Evolutionary conservation across 37 sponge, comb jelly and placozoan species (phyloP), one percentile per base, ranked within the genome.

Genomic region (Spongilla lacustris): DNA sequence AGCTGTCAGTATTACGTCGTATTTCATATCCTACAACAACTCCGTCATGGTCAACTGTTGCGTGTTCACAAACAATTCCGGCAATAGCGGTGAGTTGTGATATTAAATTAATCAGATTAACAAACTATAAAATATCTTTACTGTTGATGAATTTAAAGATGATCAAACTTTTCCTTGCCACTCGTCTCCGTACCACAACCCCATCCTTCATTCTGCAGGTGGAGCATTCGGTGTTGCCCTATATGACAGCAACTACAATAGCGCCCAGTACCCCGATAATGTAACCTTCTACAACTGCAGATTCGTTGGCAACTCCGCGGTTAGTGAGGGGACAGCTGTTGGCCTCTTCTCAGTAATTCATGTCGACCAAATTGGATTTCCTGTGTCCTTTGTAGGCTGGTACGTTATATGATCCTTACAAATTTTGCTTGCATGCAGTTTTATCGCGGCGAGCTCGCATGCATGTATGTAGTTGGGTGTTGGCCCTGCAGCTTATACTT

Each of bases 321-420:
- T 50, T 25, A 91, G 89, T 50, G 95, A 94, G 22, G 92, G 95
- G 9, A 94, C 95, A 27, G 92, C 92, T 36, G 92, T 94, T 38
- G 92, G 95, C 13, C 75, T 94, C 38, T 91, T 94, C 69, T 94
- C 95, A 19, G 79, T 91, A 33, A 82, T 91, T 31, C 92, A 86
- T 83, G 95, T 94, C 17, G 92, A 94, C 34, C 92, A 91, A 67
- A 79, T 94, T 31, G 95, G 95, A 0, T 91, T 91, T 78, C 92
- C 86, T 36, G 89, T 91, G 29, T 2, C 6, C 22, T 91, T 91
- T 79, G 67, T 83, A 32, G 74, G 88, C 36, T 91, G 92, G 92
- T 94, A 24, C 74, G 92, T 76, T 41, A 9, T 41, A 41, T 41
- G 6, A 41, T 41, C n/a, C n/a, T n/a, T n/a, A n/a, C n/a, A n/a